Evolutionary conservation across 2,113 vertebrate genomes (phyloP), one percentile per base, ranked within the genome.

Genomic region (Sylvia atricapilla): DNA sequence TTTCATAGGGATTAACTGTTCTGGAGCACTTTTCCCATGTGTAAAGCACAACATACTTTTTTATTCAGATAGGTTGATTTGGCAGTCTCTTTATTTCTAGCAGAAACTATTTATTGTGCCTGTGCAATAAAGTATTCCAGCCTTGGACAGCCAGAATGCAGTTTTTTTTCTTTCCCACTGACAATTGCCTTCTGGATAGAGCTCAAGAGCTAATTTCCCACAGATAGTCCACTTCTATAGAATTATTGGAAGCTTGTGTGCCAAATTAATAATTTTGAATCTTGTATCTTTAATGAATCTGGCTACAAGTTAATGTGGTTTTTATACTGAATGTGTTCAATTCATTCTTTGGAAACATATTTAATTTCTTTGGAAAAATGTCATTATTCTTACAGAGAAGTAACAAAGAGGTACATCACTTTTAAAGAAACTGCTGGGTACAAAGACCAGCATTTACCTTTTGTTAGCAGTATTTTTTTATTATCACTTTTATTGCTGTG

Each of bases 1-100:
- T 96, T 96, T 93, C 7, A 5, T 35, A 74, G 81, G 89, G 87
- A 96, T 97, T 95, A 96, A 95, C 77, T 96, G 91, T 95, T 95
- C 95, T 83, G 72, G 58, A 96, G 70, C 77, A 73, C 31, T 95
- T 92, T 94, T 93, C 94, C 90, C 92, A 81, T 58, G 82, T 68
- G 83, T 80, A 95, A 94, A 90, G 44, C 53, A 83, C 24, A 96
- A 94, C 55, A 75, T 74, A 76, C n/a, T 87, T 94, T 94, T 88
- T 94, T 94, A 91, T 94, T 96, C 86, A 83, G 87, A 94, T 90
- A 97, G 77, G 74, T 82, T 89, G 93, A 93, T 87, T 83, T 95
- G 90, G 91, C 89, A 94, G 69, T 35, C 16, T 79, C 35, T 84
- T 92, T 69, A 62, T 73, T 89, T 70, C 85, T 79, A 49, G 41